Percentiles rank a stretch among this genome's conserved stretches.
Conservation (phyloP, 2,888 invertebrate species). For the Hemithea aestivaria region DNA sequence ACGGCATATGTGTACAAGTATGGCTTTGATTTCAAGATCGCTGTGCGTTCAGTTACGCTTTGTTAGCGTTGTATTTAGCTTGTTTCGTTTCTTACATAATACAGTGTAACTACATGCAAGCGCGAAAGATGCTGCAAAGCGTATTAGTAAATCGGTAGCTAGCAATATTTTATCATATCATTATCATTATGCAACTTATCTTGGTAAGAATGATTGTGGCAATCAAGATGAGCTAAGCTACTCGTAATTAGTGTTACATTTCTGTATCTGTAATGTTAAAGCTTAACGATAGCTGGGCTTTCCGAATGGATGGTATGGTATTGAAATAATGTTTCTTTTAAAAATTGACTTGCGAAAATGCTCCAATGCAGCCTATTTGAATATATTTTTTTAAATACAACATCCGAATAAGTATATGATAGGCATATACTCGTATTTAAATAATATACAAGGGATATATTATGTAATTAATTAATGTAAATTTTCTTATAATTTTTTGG, state of each 20-base stretch:
- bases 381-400: no score
- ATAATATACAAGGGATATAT: no score
- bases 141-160: constrained; percentile 14
- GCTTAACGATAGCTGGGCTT: constrained; percentile 32
- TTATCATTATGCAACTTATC: constrained; percentile 26
- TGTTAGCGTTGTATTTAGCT: constrained; percentile 36
- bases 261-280: constrained; percentile 27
- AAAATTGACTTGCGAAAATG: no score
- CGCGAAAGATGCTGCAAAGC: not conserved
- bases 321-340: no score
- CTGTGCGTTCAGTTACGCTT: constrained; percentile 47
- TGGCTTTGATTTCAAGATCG: constrained; percentile 59
- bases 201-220: constrained; percentile 25
- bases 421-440: no score
- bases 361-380: no score
- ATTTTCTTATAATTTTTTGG: no score
- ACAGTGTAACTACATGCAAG: not conserved
- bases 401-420: no score
- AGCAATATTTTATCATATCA: constrained; percentile 16
- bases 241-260: no score
- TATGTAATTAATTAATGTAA: no score
- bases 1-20: constrained; percentile 47
- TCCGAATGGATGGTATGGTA: no score
- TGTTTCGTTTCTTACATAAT: no score
- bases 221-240: constrained; percentile 25